Evolutionary conservation across 2,888 invertebrate genomes (phyloP), one percentile per base, ranked within the genome.

Genomic region (Ommatoiulus sabulosus): DNA sequence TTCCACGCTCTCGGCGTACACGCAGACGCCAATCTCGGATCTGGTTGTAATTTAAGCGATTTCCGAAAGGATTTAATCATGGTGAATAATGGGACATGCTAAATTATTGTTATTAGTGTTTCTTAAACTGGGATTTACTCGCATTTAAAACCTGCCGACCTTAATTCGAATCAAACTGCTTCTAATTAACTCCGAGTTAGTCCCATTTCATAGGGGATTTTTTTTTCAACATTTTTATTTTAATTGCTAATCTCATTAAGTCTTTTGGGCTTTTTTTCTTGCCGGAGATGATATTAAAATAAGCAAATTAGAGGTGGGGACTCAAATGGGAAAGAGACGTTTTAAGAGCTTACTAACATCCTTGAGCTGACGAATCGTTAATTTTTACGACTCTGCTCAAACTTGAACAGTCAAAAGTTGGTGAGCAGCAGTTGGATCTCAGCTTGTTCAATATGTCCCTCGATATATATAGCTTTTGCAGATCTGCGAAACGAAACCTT

Each of bases 201-300:
- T 46, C 46, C 86, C 48, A 44, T 80, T 80, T 80, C 35, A 86
- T 86, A 86, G 10, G 20, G 24, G 24, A 44, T 0, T 43, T 86
- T 86, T 86, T 86, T 86, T 86, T 17, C 85, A 6, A 7, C 44
- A 86, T 86, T 86, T 86, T 86, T 86, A 86, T 86, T 86, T 48
- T 46, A 86, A 46, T 86, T 86, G 86, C 86, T 86, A 86, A 86
- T 86, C 48, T 86, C 86, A 86, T 86, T 86, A 86, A 86, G 86
- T 86, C 44, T 86, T 86, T 44, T 44, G 48, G 44, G 3, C 24
- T 44, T 48, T 86, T 46, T 52, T 86, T 86, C 86, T 46, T 86
- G 86, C 86, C 44, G 86, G 86, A 86, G 86, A 86, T 86, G 86
- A 86, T 86, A 86, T 46, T 86, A 48, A 86, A 46, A 48, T 86